Evolutionary conservation across 2,113 vertebrate species (phyloP).

Genomic region (Thunnus thynnus): DNA sequence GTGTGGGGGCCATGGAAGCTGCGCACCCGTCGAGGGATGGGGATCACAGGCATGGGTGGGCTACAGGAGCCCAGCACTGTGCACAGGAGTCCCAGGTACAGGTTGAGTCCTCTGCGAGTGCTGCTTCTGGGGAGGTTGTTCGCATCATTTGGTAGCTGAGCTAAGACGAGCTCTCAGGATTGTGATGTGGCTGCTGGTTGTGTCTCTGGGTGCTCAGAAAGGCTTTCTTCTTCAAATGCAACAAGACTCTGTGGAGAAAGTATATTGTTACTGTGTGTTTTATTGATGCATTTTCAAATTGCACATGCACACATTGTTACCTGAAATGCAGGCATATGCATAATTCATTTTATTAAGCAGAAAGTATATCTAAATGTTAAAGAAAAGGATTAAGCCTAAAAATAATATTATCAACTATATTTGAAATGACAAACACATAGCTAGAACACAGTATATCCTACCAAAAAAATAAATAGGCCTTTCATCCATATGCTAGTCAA

Average conservation of each 20-base stretch:
- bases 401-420: background rate
- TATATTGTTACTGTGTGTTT: background rate
- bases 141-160: conserved; percentile 60
- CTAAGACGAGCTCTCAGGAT: background rate
- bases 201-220: background rate
- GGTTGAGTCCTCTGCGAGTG: conserved; percentile 48
- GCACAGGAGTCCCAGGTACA: conserved; percentile 68
- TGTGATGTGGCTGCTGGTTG: background rate
- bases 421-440: background rate
- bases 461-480: background rate
- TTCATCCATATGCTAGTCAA: background rate
- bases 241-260: conserved; percentile 40
- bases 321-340: conserved; percentile 17
- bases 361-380: background rate
- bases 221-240: conserved; percentile 11
- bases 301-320: conserved; percentile 11
- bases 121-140: conserved; percentile 36
- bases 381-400: background rate
- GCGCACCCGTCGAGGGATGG: conserved; percentile 96
- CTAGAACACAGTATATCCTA: background rate
- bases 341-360: background rate
- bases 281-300: background rate
- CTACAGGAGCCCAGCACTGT: conserved; percentile 74
- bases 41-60: conserved; percentile 96
- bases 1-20: conserved; percentile 98